Evolutionary conservation across 2,888 invertebrate genomes (phyloP), one percentile per base, ranked within the genome.

Genomic region (Dusona sp.): DNA sequence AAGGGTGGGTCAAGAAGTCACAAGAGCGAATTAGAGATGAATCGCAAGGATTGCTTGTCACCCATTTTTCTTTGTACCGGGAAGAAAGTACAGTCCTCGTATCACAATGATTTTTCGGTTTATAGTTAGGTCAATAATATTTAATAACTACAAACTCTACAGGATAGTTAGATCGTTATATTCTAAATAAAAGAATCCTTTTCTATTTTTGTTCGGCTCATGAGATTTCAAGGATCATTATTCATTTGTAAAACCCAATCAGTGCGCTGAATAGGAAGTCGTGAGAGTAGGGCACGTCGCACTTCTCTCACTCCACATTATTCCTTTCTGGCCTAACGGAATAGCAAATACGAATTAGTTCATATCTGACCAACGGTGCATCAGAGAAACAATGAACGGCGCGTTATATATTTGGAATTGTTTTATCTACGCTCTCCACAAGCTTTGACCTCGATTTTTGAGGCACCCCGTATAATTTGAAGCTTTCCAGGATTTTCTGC

Each of bases 11-110:
- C 88, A 87, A 79, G 70, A 81, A 81, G 86, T 87, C 84, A 88
- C 86, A 80, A 65, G 65, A 84, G 79, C 87, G 88, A 89, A 90
- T 91, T 90, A 89, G 88, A 89, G 85, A 86, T 79, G 85, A 89
- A 87, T 79, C 84, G 89, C 83, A 79, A 68, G 70, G 36, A 42
- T 77, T 54, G 61, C 64, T 19, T 65, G 67, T 45, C 42, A 22
- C 42, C 51, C 38, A 33, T 42, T 75, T 64, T 42, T 64, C 42
- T 51, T 73, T 54, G 29, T 65, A 36, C 65, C 8, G n/a, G n/a
- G 3, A 9, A 38, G 6, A 65, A 19, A 29, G 29, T 13, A 16
- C 65, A 36, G n/a, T 9, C n/a, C 65, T 65, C 16, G 4, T 36
- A 36, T 13, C 4, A n/a, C 61, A 29, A 0, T 61, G 11, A 13